These are phyloP conservation scores for Cepphus grylle DNA, from an alignment of 2,113 vertebrate genomes.

Conservation along the genomic window DNA sequence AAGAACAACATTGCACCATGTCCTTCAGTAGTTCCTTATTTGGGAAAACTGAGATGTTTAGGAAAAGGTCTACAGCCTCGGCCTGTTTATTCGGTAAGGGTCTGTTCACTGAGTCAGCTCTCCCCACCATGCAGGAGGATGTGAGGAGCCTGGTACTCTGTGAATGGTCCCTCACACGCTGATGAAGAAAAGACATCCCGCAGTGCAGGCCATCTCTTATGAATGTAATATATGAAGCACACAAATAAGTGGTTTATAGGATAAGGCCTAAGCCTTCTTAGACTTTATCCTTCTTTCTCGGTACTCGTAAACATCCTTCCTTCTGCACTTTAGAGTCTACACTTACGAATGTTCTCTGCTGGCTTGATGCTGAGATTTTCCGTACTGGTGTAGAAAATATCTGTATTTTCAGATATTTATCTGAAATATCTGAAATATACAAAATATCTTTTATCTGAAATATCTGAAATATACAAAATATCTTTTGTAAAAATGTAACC, in stretches of 20 bases:
- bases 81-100: rapidly evolving
- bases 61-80: background rate
- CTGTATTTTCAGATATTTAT: no score
- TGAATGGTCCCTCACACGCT: rapidly evolving
- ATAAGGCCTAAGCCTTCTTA: background rate
- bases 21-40: background rate
- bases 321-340: background rate
- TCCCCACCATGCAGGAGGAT: rapidly evolving
- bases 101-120: background rate
- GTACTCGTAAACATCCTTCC: background rate
- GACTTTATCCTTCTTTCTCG: background rate
- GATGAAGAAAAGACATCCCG: background rate
- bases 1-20: background rate
- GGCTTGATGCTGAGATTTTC: background rate
- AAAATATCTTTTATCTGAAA: no score
- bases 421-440: no score
- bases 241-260: conserved; percentile 4
- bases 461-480: no score
- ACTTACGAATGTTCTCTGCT: background rate
- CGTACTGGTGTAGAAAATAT: background rate
- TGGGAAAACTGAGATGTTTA: background rate
- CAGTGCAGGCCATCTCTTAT: background rate
- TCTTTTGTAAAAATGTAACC: background rate
- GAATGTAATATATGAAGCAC: background rate
- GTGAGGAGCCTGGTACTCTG: rapidly evolving